Evolutionary conservation across 2,888 invertebrate species (phyloP).

Genomic region (Plagodis dolabraria): DNA sequence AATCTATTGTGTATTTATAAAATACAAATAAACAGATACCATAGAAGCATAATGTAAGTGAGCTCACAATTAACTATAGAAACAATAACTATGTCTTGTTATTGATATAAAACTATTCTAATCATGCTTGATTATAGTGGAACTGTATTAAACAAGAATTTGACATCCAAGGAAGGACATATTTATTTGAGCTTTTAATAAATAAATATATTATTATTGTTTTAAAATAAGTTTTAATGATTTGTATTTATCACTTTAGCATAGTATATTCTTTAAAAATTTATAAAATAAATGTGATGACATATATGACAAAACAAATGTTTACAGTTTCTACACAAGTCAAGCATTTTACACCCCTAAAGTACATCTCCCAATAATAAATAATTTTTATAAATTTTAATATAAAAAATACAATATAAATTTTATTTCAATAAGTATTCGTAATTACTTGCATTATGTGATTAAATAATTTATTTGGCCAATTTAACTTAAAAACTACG

Average conservation of each 20-base stretch:
- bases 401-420: no score
- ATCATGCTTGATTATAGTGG: slow-evolving; percentile 25
- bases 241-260: neutral
- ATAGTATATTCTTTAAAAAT: neutral
- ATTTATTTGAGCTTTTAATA: no score
- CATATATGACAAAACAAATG: neutral
- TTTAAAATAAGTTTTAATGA: no score
- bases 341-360: slow-evolving; percentile 31
- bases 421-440: slow-evolving; percentile 64
- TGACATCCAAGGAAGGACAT: no score
- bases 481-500: slow-evolving; percentile 52
- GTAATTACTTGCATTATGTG: slow-evolving; percentile 45
- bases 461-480: slow-evolving; percentile 62
- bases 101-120: slow-evolving; percentile 52
- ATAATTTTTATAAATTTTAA: no score
- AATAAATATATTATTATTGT: no score
- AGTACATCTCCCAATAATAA: slow-evolving; percentile 44
- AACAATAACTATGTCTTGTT: slow-evolving; percentile 64
- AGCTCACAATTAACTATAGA: slow-evolving; percentile 66
- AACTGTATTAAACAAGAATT: no score
- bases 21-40: no score
- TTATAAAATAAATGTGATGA: no score
- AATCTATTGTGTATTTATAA: no score
- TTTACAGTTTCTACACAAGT: slow-evolving; percentile 29
- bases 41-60: no score